phyloP scores from a whole-genome alignment of 2,888 invertebrate genomes.

The Mesodorylaimus sp. region DNA sequence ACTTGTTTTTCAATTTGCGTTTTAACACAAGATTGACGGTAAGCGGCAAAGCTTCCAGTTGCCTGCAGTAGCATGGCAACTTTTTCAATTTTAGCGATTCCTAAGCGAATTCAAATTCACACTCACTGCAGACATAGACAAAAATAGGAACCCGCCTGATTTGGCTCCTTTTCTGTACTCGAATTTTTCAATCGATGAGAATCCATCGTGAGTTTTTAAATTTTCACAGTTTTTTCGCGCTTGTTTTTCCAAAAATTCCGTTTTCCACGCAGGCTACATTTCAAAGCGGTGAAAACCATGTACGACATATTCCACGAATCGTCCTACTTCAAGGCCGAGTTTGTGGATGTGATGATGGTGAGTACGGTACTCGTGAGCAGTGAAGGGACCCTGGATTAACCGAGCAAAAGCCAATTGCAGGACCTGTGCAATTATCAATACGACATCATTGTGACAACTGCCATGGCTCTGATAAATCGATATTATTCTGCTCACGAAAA shows the following conservation, averaged over 20 bases:
- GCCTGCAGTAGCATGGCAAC: background rate
- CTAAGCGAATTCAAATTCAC: conserved; percentile 26
- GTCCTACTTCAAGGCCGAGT: conserved; percentile 20
- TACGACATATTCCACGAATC: conserved; percentile 31
- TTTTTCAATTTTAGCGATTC: conserved; percentile 22
- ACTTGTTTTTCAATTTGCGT: conserved; percentile 30
- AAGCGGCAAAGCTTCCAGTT: conserved; percentile 8
- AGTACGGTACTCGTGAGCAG: conserved; percentile 5
- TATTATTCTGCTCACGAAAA: too few species aligned
- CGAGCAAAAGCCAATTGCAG: background rate
- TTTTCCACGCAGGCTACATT: too few species aligned
- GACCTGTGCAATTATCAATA: conserved; percentile 20
- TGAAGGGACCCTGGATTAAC: conserved; percentile 24
- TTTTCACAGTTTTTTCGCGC: too few species aligned
- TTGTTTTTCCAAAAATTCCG: too few species aligned
- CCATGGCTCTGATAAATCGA: too few species aligned
- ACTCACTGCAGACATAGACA: conserved; percentile 22
- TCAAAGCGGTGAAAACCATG: too few species aligned
- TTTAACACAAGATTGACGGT: conserved; percentile 31
- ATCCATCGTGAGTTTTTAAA: conserved; percentile 15
- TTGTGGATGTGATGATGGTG: conserved; percentile 24
- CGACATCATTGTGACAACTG: too few species aligned
- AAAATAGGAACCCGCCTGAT: conserved; percentile 12
- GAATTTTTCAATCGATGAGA: conserved; percentile 11
- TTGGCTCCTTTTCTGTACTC: background rate